Evolutionary conservation across 2,888 invertebrate species (phyloP), one percentile per base, ranked within the genome.

Genomic region (Habrosyne pyritoides): DNA sequence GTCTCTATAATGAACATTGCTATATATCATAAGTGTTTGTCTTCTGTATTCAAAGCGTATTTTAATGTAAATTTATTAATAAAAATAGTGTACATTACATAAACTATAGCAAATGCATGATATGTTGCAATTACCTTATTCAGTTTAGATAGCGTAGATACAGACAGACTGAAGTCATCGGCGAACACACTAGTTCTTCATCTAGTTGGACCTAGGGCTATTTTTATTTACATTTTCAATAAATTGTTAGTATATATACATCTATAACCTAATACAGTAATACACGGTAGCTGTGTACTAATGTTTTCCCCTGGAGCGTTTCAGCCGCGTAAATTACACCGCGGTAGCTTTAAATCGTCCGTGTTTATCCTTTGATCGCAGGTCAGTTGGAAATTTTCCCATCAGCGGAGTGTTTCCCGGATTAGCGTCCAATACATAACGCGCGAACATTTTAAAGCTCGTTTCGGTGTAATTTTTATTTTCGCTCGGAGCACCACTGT

Each of bases 361-460:
- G 52, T 54, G 56, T 59, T 54, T 49, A 60, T 64, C 61, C 58
- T 69, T 69, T 67, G 70, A 69, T 56, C 28, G 52, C 56, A 63
- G 67, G 61, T 70, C 69, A 67, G 59, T 65, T 61, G 68, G 68
- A 70, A 73, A 67, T 67, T 68, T 73, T 69, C 64, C 69, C 71
- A 72, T 67, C 71, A 66, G 52, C 63, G 60, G 57, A 53, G 57
- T 56, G 65, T 65, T 61, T 53, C 55, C 50, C 58, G 67, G 66
- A 69, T 69, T 69, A 71, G 60, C 56, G 60, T 63, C 61, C 63
- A 57, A 63, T 66, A 53, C 64, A 60, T 65, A 66, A 66, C 61
- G 61, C 62, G 61, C 63, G 52, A 54, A 42, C 52, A 56, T 63
- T 60, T 66, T 64, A 56, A 62, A 66, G 60, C 63, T 57, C 51